Evolutionary conservation across 2,888 invertebrate genomes (phyloP), one percentile per base, ranked within the genome.

Genomic region (Agonopterix alstromeriana): DNA sequence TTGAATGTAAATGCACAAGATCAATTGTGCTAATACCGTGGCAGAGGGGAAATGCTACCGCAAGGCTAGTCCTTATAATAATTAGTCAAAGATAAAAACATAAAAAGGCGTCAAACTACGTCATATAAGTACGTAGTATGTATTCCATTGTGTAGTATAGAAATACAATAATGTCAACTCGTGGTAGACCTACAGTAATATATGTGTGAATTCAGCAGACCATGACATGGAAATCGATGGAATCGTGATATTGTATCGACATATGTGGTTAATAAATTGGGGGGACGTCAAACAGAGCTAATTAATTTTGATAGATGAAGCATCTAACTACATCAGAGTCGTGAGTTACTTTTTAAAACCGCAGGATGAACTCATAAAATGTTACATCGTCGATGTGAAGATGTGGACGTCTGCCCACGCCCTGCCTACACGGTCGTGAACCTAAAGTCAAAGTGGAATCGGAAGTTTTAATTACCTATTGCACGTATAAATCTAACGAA

Each of bases 371-470:
- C 38, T 38, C 38, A 38, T 38, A 38, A 38, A 38, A 9, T n/a
- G n/a, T n/a, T n/a, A 38, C 10, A n/a, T 38, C 27, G 27, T 27
- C 27, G 27, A 27, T 27, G 27, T 27, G 7, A 3, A 38, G 38
- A 17, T 14, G 42, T 9, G 56, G 60, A 56, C 50, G 48, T 40
- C 61, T 58, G 56, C 74, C 73, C 63, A 75, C 71, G 48, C 41
- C 3, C 49, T 35, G 12, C 64, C 62, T 53, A 61, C 67, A 51
- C 40, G 27, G 27, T 27, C 27, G 40, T 40, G 40, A 10, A 40
- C 40, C 27, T 27, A 5, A 27, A 27, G 27, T 27, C 27, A 27
- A 27, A 27, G 27, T 27, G 52, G 55, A 51, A 53, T 44, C 53
- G 52, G 52, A 60, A 57, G 52, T 52, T 52, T 60, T 69, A 65